Percentiles rank a stretch among this genome's conserved stretches.
phyloP scores from a whole-genome alignment of 2,113 vertebrate species.

The Polypterus bichir region DNA sequence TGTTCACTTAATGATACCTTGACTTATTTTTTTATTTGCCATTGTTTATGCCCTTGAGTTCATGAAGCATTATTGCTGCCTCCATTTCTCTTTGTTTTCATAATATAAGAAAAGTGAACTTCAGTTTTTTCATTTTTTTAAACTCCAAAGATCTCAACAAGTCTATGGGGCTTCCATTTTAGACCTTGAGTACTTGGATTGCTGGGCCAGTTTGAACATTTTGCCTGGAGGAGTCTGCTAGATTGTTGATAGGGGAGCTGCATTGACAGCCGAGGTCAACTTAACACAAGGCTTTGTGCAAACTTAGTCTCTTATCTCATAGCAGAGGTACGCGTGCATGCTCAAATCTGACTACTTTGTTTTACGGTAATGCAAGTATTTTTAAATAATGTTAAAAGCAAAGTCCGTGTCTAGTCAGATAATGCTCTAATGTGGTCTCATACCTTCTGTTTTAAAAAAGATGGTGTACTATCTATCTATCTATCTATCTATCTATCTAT shows the following conservation, averaged over 20 bases:
- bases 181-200: background rate
- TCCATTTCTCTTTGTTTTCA: background rate
- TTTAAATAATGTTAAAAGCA: no score
- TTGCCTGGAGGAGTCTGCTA: background rate
- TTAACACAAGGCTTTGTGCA: background rate
- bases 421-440: no score
- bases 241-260: background rate
- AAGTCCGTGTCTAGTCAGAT: no score
- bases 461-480: no score
- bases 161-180: background rate
- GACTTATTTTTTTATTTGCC: no score
- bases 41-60: no score
- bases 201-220: background rate
- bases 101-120: background rate
- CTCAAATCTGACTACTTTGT: no score
- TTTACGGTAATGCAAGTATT: no score
- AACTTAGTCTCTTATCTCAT: background rate
- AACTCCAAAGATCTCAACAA: background rate
- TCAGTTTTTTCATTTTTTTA: background rate
- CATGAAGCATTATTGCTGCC: no score
- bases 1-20: no score
- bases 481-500: no score
- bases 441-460: no score
- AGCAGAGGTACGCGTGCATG: background rate
- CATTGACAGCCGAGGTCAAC: background rate